Conservation (phyloP, 2,797 vertebrate genomes). For the Distichodus sexfasciatus region DNA sequence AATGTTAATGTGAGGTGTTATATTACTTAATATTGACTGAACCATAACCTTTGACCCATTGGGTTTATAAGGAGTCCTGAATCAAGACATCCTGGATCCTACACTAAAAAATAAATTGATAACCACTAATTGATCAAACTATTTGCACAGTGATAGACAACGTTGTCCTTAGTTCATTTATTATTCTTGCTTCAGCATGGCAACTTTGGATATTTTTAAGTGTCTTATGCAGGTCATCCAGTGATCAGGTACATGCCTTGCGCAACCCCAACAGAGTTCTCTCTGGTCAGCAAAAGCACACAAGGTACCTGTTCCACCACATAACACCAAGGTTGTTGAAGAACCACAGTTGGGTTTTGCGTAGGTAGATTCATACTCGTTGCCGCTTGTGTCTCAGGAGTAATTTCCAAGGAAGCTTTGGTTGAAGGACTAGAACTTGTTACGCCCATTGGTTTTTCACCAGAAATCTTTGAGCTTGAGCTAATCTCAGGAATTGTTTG, state of each 20-base stretch:
- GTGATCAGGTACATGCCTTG: conserved; percentile 31
- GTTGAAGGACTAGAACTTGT: background rate
- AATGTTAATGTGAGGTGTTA: too few relatives aligned
- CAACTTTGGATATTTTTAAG: background rate
- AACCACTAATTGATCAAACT: too few relatives aligned
- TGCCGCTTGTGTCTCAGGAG: background rate
- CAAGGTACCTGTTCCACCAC: conserved; percentile 20
- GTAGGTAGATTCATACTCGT: background rate
- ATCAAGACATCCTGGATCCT: too few relatives aligned
- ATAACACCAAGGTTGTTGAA: conserved; percentile 35
- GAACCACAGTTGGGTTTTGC: background rate
- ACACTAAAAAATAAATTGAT: too few relatives aligned
- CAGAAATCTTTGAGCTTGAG: background rate
- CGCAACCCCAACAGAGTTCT: background rate
- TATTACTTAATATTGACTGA: too few relatives aligned
- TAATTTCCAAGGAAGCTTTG: background rate
- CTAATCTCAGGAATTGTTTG: background rate
- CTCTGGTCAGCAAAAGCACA: conserved; percentile 23
- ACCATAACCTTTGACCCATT: too few relatives aligned
- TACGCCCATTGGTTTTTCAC: background rate
- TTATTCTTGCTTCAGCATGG: background rate
- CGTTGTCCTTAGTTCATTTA: too few relatives aligned
- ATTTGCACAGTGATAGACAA: too few relatives aligned
- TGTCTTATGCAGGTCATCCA: background rate
- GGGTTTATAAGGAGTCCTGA: too few relatives aligned